Evolutionary conservation across 2,888 invertebrate genomes (phyloP).

Genomic region (Lasioglossum figueresi): DNA sequence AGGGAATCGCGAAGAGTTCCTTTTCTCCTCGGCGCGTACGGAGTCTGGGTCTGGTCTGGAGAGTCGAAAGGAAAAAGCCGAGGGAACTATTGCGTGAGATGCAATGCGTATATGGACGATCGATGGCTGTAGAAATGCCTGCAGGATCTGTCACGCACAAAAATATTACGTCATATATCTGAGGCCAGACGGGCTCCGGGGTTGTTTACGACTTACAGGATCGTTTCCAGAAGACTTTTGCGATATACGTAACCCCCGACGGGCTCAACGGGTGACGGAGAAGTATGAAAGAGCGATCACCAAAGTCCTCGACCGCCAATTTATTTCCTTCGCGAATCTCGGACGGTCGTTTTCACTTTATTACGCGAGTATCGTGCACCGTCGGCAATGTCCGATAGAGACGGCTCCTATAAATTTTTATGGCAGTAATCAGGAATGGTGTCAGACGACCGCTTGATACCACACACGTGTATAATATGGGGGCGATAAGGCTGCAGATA

Average conservation of each 20-base stretch:
- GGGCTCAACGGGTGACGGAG: conserved; percentile 70
- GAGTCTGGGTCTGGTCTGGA: conserved; percentile 6
- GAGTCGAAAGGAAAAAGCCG: conserved; percentile 15
- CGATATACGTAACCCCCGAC: conserved; percentile 70
- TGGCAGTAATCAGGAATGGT: conserved; percentile 63
- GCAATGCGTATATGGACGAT: conserved; percentile 74
- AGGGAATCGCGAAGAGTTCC: background rate
- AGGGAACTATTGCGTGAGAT: conserved; percentile 61
- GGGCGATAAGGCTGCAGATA: conserved; percentile 52
- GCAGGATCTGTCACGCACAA: conserved; percentile 80
- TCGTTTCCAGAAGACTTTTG: conserved; percentile 79
- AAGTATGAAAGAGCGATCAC: conserved; percentile 69
- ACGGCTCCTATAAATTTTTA: conserved; percentile 70
- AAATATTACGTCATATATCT: conserved; percentile 81
- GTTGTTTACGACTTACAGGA: conserved; percentile 80
- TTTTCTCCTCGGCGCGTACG: background rate
- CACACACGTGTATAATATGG: conserved; percentile 53
- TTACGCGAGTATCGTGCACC: conserved; percentile 65
- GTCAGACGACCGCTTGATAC: conserved; percentile 57
- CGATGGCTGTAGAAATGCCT: conserved; percentile 76
- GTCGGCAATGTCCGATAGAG: conserved; percentile 51
- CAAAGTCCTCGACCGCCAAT: conserved; percentile 61
- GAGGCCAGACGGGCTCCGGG: conserved; percentile 76
- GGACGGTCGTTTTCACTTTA: conserved; percentile 71
- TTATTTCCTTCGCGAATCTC: conserved; percentile 69